Evolutionary conservation across 2,888 invertebrate species (phyloP).

Genomic region (Tinea semifulvella): DNA sequence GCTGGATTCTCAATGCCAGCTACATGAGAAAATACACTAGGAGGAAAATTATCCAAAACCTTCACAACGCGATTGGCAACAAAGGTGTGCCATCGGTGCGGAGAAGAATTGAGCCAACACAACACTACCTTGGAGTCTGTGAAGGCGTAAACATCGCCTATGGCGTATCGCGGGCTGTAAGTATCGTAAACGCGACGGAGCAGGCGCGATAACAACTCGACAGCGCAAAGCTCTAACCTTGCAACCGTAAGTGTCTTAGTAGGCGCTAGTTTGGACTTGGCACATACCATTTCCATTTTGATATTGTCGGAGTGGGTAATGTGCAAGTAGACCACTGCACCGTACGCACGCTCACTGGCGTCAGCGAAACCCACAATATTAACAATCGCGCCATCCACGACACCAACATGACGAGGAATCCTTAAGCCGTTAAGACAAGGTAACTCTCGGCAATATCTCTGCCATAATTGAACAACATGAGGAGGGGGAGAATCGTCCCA

Average conservation of each 20-base stretch:
- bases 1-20: conserved; percentile 13
- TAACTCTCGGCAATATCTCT: conserved; percentile 5
- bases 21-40: conserved; percentile 12
- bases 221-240: conserved; percentile 11
- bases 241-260: conserved; percentile 4
- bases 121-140: conserved; percentile 15
- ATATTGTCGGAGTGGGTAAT: neutral
- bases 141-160: conserved; percentile 10
- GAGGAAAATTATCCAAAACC: neutral
- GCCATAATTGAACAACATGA: conserved; percentile 16
- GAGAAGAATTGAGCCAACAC: conserved; percentile 17
- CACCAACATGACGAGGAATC: conserved; percentile 10
- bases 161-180: neutral
- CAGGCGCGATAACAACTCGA: neutral
- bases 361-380: conserved; percentile 14
- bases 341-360: conserved; percentile 18
- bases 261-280: conserved; percentile 11
- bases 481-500: conserved; percentile 19
- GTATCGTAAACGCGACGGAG: conserved; percentile 3
- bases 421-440: neutral
- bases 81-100: conserved; percentile 18
- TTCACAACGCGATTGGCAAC: conserved; percentile 14
- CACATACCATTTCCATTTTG: neutral
- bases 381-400: neutral
- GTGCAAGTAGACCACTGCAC: conserved; percentile 16